These are phyloP conservation scores for Agrilus planipennis DNA, from an alignment of 1,140 invertebrate species.

Conservation along the genomic window DNA sequence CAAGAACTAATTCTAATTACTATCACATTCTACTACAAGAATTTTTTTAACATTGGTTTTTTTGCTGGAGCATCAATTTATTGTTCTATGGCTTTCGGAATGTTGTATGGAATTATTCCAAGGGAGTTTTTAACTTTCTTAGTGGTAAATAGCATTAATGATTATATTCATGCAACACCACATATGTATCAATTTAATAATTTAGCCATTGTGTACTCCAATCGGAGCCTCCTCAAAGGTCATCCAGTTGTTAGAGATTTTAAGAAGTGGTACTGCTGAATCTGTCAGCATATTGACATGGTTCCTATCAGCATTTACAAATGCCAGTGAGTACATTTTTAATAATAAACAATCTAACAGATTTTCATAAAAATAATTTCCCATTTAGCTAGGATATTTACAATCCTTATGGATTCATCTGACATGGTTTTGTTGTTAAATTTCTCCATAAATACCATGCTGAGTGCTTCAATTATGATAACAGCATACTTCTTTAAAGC, in stretches of 20 bases:
- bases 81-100: conserved; percentile 34
- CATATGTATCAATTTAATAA: neutral
- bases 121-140: conserved; percentile 42
- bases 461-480: conserved; percentile 44
- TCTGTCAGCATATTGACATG: conserved; percentile 53
- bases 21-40: conserved; percentile 48
- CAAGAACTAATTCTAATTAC: conserved; percentile 56
- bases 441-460: conserved; percentile 46
- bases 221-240: conserved; percentile 58
- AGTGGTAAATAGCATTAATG: conserved; percentile 46
- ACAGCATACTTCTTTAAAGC: conserved; percentile 43
- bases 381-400: conserved; percentile 51
- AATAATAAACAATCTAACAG: conserved; percentile 2
- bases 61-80: conserved; percentile 37
- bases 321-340: conserved; percentile 45
- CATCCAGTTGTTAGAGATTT: conserved; percentile 50
- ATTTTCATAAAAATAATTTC: conserved; percentile 8
- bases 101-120: conserved; percentile 42
- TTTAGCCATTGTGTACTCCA: conserved; percentile 53
- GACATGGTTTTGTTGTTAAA: conserved; percentile 50
- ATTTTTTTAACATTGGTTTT: conserved; percentile 35
- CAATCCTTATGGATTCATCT: conserved; percentile 51
- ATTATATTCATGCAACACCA: too few species aligned
- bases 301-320: conserved; percentile 55
- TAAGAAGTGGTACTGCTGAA: conserved; percentile 47